Percentiles rank a stretch among this genome's conserved stretches.
Conservation (phyloP, 2,113 vertebrate species). For the Podocnemis expansa region DNA sequence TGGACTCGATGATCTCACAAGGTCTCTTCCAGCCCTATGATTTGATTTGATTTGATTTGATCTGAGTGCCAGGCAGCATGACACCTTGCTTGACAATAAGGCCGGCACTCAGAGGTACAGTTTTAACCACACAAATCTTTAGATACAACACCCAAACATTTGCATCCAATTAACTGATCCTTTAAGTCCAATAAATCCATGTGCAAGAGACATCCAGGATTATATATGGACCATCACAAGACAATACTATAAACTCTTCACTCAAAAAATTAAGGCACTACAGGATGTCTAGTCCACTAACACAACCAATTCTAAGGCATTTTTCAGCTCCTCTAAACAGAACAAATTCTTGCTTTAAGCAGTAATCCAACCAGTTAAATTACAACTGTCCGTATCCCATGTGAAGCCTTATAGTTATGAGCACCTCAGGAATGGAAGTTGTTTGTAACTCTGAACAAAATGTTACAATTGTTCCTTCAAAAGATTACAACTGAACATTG, state of each 20-base stretch:
- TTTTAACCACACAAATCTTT: background rate
- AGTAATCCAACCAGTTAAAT: background rate
- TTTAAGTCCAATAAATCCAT: background rate
- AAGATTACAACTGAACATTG: too few relatives aligned
- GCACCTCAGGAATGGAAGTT: too few relatives aligned
- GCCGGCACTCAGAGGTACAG: background rate
- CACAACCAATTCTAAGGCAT: background rate
- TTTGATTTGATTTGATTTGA: too few relatives aligned
- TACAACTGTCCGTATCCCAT: background rate
- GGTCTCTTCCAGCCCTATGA: too few relatives aligned
- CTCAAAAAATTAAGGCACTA: background rate
- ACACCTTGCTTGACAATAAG: background rate
- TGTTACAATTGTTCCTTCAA: too few relatives aligned
- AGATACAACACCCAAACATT: background rate
- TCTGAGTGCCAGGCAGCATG: too few relatives aligned
- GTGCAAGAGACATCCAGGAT: too few relatives aligned
- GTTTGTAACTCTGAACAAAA: too few relatives aligned
- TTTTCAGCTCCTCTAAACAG: background rate
- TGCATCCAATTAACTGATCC: background rate
- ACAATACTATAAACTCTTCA: background rate
- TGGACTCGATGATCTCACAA: too few relatives aligned
- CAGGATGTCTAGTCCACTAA: background rate
- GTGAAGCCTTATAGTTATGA: too few relatives aligned
- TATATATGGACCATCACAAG: background rate
- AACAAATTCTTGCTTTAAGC: background rate